These are phyloP conservation scores for Loripinus fragilis DNA, from an alignment of 2,888 invertebrate genomes.

Conservation along the genomic window DNA sequence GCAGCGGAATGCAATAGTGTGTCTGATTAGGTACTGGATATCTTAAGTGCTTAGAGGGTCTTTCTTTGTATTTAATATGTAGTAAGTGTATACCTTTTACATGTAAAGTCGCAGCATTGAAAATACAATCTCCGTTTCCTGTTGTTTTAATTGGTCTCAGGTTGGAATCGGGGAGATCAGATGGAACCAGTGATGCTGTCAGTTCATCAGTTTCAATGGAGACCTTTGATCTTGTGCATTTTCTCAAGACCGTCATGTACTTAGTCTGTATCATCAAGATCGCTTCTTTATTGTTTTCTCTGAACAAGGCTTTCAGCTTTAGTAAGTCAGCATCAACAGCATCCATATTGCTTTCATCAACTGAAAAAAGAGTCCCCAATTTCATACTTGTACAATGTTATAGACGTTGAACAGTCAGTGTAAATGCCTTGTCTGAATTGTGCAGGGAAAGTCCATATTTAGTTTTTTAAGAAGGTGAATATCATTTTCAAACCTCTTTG, in stretches of 20 bases:
- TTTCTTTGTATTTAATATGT: too few relatives aligned
- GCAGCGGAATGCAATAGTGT: too few relatives aligned
- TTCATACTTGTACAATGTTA: too few relatives aligned
- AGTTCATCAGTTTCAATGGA: neutral
- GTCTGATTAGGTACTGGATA: too few relatives aligned
- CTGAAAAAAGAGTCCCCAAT: too few relatives aligned
- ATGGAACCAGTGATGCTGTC: neutral
- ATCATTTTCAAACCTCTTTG: too few relatives aligned
- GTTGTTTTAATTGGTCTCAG: slow-evolving; percentile 12
- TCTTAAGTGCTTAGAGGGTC: too few relatives aligned
- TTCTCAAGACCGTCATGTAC: neutral
- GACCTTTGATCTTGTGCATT: neutral
- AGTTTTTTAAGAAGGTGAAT: too few relatives aligned
- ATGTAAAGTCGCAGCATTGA: slow-evolving; percentile 6
- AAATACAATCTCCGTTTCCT: slow-evolving; percentile 7
- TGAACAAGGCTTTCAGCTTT: neutral
- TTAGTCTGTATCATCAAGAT: neutral
- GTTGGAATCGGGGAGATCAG: neutral
- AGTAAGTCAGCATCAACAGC: neutral
- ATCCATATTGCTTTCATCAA: neutral
- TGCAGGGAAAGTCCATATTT: too few relatives aligned
- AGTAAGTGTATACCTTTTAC: slow-evolving; percentile 12
- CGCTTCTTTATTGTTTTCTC: neutral
- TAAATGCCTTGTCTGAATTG: too few relatives aligned
- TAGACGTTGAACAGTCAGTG: too few relatives aligned